Percentiles rank a stretch among this genome's conserved stretches.
Evolutionary conservation across 1,140 invertebrate genomes (phyloP).

Genomic region (Ceratosolen fusciceps): DNA sequence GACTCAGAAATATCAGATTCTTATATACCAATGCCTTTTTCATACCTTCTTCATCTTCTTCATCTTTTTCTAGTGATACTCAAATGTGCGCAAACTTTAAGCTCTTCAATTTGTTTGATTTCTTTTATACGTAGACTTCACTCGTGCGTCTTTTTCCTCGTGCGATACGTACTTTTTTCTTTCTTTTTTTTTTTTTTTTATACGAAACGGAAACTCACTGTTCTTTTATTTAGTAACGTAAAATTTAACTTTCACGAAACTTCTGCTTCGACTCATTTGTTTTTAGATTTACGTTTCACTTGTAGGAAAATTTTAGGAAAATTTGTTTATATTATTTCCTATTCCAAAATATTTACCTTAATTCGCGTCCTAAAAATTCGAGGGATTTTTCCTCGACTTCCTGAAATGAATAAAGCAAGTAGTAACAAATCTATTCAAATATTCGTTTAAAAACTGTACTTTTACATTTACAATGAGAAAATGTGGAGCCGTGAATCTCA

Average conservation of each 20-base stretch:
- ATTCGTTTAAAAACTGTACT: too few relatives aligned
- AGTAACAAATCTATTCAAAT: too few relatives aligned
- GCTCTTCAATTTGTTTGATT: slow-evolving; percentile 23
- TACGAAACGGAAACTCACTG: slow-evolving; percentile 1
- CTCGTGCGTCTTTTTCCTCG: background rate
- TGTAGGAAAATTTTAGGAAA: background rate
- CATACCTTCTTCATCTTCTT: too few relatives aligned
- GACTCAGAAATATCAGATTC: background rate
- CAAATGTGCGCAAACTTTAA: background rate
- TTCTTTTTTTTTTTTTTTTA: too few relatives aligned
- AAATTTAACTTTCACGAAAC: slow-evolving; percentile 4
- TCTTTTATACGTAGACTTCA: slow-evolving; percentile 21
- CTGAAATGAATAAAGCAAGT: too few relatives aligned
- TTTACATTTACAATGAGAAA: too few relatives aligned
- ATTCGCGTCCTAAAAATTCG: background rate
- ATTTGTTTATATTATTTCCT: too few relatives aligned
- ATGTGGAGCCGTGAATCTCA: too few relatives aligned
- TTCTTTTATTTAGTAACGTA: background rate
- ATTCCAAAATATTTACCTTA: background rate
- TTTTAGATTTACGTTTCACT: background rate
- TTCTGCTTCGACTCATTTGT: background rate
- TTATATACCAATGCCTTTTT: background rate
- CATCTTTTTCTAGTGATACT: background rate
- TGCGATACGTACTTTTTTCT: background rate
- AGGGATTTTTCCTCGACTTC: too few relatives aligned